phyloP scores from a whole-genome alignment of 2,797 vertebrate species.

The Ambastaia sidthimunki region DNA sequence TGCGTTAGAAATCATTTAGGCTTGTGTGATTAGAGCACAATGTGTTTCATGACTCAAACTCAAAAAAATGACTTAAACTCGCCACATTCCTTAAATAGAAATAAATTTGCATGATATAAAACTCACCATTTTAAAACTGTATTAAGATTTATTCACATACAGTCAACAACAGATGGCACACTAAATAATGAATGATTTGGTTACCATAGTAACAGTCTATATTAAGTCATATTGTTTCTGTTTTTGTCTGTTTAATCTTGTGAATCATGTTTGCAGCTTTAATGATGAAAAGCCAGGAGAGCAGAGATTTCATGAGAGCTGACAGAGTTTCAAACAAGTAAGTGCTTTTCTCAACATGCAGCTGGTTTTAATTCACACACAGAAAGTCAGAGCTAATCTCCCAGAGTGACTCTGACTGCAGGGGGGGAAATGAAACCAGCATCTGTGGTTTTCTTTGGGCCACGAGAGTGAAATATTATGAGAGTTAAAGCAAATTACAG shows the following conservation, averaged over 20 bases:
- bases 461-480: too few relatives aligned
- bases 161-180: constrained; percentile 45
- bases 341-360: constrained; percentile 34
- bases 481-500: too few relatives aligned
- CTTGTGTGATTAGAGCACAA: too few relatives aligned
- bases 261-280: constrained; percentile 28
- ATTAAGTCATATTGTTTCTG: constrained; percentile 20
- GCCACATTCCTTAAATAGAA: too few relatives aligned
- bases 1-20: too few relatives aligned
- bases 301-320: constrained; percentile 18
- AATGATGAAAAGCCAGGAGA: constrained; percentile 19
- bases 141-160: too few relatives aligned
- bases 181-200: constrained; percentile 22
- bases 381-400: constrained; percentile 23
- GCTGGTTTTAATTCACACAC: constrained; percentile 49
- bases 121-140: background rate
- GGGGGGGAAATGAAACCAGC: background rate
- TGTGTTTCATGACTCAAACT: too few relatives aligned
- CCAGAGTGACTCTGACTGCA: background rate
- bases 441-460: background rate
- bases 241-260: constrained; percentile 9
- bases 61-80: too few relatives aligned
- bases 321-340: constrained; percentile 11
- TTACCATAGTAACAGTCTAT: constrained; percentile 50
- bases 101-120: too few relatives aligned